Conservation (phyloP, 1,140 invertebrate genomes). For the Sycophaga agraensis region DNA sequence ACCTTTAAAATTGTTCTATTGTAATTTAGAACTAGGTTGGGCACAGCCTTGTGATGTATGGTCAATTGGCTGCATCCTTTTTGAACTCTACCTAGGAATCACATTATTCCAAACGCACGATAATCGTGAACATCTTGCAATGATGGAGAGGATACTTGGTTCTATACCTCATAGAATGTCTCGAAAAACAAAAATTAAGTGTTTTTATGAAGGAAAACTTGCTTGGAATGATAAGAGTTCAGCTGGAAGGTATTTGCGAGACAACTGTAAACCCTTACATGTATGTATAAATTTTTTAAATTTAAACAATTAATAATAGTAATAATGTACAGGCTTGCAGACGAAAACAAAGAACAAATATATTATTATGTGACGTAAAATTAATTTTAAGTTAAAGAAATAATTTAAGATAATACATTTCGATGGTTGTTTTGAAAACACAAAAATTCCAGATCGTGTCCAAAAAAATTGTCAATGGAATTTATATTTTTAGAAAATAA, state of each 20-base stretch:
- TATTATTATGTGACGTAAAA: too few relatives aligned
- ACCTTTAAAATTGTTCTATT: neutral
- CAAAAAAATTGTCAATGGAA: too few relatives aligned
- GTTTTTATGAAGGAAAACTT: constrained; percentile 91
- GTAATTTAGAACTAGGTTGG: constrained; percentile 91
- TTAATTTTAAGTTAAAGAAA: too few relatives aligned
- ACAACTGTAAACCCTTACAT: constrained; percentile 94
- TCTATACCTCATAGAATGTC: constrained; percentile 95
- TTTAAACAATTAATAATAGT: neutral
- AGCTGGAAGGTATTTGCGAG: constrained; percentile 93
- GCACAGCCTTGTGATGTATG: constrained; percentile 98
- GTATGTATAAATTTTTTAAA: constrained; percentile 62
- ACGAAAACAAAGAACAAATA: too few relatives aligned
- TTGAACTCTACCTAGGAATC: constrained; percentile 97
- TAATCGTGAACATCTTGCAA: constrained; percentile 98
- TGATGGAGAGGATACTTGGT: constrained; percentile 99
- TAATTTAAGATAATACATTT: too few relatives aligned
- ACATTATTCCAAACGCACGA: constrained; percentile 99
- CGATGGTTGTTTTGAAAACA: too few relatives aligned
- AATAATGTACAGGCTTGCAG: too few relatives aligned
- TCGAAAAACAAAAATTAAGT: constrained; percentile 95
- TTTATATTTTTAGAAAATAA: too few relatives aligned
- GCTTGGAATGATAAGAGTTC: constrained; percentile 95
- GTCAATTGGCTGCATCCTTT: constrained; percentile 99
- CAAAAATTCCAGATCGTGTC: too few relatives aligned